Evolutionary conservation across 2,888 invertebrate species (phyloP).

Genomic region (Hydroisotoma schaefferi): DNA sequence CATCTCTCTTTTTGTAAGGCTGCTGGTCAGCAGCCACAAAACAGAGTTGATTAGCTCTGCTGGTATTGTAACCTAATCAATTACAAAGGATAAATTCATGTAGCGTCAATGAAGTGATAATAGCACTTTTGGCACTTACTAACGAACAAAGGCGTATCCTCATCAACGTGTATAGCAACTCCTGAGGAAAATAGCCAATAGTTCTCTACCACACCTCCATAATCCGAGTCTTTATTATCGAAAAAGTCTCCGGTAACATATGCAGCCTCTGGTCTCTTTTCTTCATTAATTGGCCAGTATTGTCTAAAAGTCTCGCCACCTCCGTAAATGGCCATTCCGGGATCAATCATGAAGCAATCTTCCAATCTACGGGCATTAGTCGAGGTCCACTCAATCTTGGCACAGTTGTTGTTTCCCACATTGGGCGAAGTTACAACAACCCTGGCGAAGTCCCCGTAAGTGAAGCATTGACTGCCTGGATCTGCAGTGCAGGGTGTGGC

Average conservation of each 20-base stretch:
- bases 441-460: conserved; percentile 2
- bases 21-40: conserved; percentile 21
- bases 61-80: conserved; percentile 22
- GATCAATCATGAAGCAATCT: conserved; percentile 45
- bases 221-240: neutral
- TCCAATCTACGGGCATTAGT: conserved; percentile 30
- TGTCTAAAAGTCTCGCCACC: conserved; percentile 34
- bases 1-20: conserved; percentile 9
- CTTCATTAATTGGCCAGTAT: conserved; percentile 39
- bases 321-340: too few relatives aligned
- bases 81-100: too few relatives aligned
- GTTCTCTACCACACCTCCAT: conserved; percentile 42
- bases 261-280: conserved; percentile 21
- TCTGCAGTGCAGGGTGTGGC: too few relatives aligned
- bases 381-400: conserved; percentile 39
- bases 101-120: too few relatives aligned
- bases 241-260: conserved; percentile 22
- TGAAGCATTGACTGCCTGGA: neutral
- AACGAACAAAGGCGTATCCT: conserved; percentile 32
- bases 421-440: neutral
- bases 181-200: conserved; percentile 44
- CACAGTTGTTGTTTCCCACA: conserved; percentile 19
- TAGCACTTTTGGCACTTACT: conserved; percentile 19
- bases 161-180: conserved; percentile 37
- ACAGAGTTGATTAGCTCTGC: conserved; percentile 18